A percentile compares a stretch with the other conserved stretches of the same genome.
These are phyloP conservation scores for Datnioides undecimradiatus DNA, from an alignment of 2,113 vertebrate species.

Conservation along the genomic window DNA sequence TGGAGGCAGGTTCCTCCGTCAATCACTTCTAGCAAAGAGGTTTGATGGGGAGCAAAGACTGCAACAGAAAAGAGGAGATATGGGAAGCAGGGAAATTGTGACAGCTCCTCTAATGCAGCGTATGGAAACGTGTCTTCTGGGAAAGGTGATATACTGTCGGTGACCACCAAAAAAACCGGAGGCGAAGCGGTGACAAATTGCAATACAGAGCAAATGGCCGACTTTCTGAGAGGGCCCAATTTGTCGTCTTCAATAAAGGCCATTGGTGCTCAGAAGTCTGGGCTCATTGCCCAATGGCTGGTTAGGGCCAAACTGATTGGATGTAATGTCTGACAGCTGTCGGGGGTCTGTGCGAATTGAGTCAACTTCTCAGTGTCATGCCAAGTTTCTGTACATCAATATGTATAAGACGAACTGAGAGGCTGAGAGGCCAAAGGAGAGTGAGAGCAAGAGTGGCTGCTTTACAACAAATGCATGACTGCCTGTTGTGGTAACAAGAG, in stretches of 20 bases:
- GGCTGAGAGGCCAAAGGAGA: constrained; percentile 56
- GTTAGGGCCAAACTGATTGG: constrained; percentile 77
- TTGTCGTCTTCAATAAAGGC: constrained; percentile 82
- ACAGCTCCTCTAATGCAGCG: constrained; percentile 22
- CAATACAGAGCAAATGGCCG: constrained; percentile 56
- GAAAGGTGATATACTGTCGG: constrained; percentile 50
- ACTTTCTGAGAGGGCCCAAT: constrained; percentile 76
- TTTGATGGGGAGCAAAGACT: constrained; percentile 26
- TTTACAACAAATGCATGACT: constrained; percentile 63
- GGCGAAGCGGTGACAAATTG: constrained; percentile 77
- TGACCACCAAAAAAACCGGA: constrained; percentile 60
- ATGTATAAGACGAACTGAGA: constrained; percentile 68
- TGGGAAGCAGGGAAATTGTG: not conserved
- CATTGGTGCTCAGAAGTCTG: constrained; percentile 73
- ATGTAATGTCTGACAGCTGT: constrained; percentile 84
- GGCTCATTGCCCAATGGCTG: constrained; percentile 76
- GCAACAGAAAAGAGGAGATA: constrained; percentile 7
- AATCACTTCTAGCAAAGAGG: constrained; percentile 10
- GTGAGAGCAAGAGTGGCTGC: constrained; percentile 32
- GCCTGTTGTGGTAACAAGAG: constrained; percentile 72
- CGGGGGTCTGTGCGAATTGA: constrained; percentile 59
- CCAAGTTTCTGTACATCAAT: constrained; percentile 78
- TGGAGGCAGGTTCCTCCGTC: constrained; percentile 21
- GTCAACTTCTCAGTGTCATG: constrained; percentile 67
- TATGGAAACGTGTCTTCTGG: constrained; percentile 33